phyloP scores from a whole-genome alignment of 2,888 invertebrate species.

The Euzophera pinguis region DNA sequence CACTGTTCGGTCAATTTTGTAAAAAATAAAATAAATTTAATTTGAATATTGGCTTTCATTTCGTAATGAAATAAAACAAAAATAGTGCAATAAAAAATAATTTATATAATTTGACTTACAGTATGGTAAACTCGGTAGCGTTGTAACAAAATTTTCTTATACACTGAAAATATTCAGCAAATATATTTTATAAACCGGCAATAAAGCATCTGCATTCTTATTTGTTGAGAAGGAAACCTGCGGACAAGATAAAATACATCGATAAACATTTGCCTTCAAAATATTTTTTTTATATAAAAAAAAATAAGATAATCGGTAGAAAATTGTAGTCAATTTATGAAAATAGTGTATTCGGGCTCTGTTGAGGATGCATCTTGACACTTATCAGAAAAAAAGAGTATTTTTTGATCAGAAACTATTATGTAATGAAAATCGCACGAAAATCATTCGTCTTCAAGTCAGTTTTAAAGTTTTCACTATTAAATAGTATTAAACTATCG shows the following conservation, averaged over 20 bases:
- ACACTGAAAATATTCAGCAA: slow-evolving; percentile 78
- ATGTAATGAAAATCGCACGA: too few relatives aligned
- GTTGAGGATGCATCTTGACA: too few relatives aligned
- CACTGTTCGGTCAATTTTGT: slow-evolving; percentile 81
- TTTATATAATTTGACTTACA: slow-evolving; percentile 77
- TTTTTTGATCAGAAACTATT: too few relatives aligned
- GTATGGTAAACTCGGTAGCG: slow-evolving; percentile 76
- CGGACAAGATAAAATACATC: slow-evolving; percentile 1
- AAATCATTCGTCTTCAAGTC: too few relatives aligned
- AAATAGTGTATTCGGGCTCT: too few relatives aligned
- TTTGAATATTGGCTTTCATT: slow-evolving; percentile 62
- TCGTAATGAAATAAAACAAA: slow-evolving; percentile 46
- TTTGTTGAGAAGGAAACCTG: slow-evolving; percentile 52
- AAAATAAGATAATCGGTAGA: too few relatives aligned
- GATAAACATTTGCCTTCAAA: background rate
- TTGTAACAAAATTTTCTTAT: slow-evolving; percentile 74
- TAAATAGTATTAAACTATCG: too few relatives aligned
- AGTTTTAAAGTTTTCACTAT: too few relatives aligned
- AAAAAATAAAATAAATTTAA: slow-evolving; percentile 76
- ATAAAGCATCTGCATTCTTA: slow-evolving; percentile 71
- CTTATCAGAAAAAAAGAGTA: too few relatives aligned
- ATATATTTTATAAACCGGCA: slow-evolving; percentile 74
- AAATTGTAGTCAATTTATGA: too few relatives aligned
- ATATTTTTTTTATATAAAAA: too few relatives aligned
- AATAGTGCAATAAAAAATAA: slow-evolving; percentile 73